Conservation (phyloP, 2,888 invertebrate species). For the Didymodactylos carnosus region DNA sequence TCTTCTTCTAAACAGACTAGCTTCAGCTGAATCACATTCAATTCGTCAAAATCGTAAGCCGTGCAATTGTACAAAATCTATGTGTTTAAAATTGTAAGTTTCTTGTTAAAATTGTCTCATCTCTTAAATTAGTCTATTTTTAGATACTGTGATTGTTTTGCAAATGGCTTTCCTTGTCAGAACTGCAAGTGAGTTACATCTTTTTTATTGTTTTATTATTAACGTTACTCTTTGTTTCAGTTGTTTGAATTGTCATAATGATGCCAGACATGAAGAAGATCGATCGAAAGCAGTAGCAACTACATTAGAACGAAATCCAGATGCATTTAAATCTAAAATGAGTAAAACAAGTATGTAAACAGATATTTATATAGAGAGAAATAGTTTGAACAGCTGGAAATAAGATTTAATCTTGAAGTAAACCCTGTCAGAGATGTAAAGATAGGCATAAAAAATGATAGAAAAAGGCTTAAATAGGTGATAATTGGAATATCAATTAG, state of each 20-base stretch:
- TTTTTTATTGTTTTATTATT: no score
- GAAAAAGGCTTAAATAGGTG: no score
- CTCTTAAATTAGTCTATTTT: no score
- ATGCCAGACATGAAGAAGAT: slow-evolving; percentile 78
- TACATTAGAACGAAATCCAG: slow-evolving; percentile 84
- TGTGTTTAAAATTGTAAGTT: slow-evolving; percentile 12
- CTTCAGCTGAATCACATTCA: not conserved
- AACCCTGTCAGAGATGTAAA: no score
- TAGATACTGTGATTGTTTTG: slow-evolving; percentile 94
- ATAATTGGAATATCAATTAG: no score
- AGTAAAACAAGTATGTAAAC: slow-evolving; percentile 36
- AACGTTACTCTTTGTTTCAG: no score
- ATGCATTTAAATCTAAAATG: slow-evolving; percentile 94
- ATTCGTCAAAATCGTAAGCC: slow-evolving; percentile 3
- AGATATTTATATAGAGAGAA: not conserved
- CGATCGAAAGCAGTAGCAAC: slow-evolving; percentile 76
- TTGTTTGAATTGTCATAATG: slow-evolving; percentile 88
- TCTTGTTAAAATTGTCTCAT: not conserved
- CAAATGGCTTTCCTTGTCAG: slow-evolving; percentile 95
- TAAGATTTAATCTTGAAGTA: no score
- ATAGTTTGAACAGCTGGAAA: not conserved
- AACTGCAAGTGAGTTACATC: no score
- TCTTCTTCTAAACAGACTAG: not conserved
- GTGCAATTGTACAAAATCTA: slow-evolving; percentile 14
- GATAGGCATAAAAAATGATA: no score